Conservation (phyloP, 2,797 vertebrate genomes). For the Neosalanx taihuensis region DNA sequence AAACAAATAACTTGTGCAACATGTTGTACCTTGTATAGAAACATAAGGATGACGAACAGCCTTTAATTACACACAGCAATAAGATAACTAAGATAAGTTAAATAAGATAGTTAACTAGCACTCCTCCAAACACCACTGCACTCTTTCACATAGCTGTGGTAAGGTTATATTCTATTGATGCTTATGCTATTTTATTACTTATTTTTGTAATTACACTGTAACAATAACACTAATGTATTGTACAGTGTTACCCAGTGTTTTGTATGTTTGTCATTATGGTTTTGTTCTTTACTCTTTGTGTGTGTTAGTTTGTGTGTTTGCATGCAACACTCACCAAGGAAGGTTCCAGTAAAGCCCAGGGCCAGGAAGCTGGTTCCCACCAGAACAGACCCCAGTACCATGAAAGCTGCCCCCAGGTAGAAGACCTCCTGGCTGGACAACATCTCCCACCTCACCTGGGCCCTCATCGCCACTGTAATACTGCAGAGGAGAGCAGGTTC, state of each 20-base stretch:
- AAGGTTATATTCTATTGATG: too few relatives aligned
- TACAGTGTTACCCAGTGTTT: background rate
- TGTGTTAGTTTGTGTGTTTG: background rate
- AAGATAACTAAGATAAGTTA: too few relatives aligned
- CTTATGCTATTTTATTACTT: too few relatives aligned
- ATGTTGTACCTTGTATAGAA: too few relatives aligned
- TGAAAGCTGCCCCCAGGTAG: conserved; percentile 68
- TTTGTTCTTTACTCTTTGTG: conserved; percentile 1
- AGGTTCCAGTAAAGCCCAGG: conserved; percentile 90
- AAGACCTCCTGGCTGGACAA: conserved; percentile 72
- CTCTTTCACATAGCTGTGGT: too few relatives aligned
- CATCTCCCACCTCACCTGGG: conserved; percentile 75
- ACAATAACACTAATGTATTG: background rate
- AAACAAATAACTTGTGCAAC: too few relatives aligned
- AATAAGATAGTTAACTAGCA: too few relatives aligned
- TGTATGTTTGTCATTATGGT: background rate
- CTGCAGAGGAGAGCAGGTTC: conserved; percentile 62
- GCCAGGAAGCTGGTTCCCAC: conserved; percentile 89
- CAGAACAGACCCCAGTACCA: conserved; percentile 75
- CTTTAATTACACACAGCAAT: too few relatives aligned
- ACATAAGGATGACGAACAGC: too few relatives aligned
- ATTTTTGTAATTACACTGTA: too few relatives aligned
- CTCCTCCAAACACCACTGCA: too few relatives aligned
- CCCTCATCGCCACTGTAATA: conserved; percentile 84
- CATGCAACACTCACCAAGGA: conserved; percentile 81